Base-by-base conservation (phyloP, 2,888 invertebrate species). In the Zhuqinia jingwanae region DNA sequence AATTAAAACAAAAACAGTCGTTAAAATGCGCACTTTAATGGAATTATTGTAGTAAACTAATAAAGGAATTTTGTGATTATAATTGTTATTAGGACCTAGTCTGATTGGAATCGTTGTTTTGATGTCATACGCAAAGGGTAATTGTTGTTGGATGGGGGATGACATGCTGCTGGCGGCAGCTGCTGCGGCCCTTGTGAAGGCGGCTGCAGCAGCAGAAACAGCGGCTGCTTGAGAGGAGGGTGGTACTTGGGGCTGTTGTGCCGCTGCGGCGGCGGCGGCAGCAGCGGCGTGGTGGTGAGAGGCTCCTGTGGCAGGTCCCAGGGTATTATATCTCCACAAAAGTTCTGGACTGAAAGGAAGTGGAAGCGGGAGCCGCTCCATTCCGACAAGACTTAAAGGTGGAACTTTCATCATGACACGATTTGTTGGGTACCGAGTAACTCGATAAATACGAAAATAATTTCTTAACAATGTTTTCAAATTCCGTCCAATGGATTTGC, bases 91-190 rank as follows among this genome's bases (percentile, higher is more conserved):
- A 92, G 92, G 91, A 94, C 94, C 93, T 90, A 97, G 93, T 91
- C 95, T 95, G 56, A 95, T 94, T 36, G 97, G 97, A 91, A 97
- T 93, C 92, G 97, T 97, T 78, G 96, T 96, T 93, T 97, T 97
- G 92, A 97, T 95, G 92, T 97, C 97, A 87, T 90, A 91, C 96
- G 94, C 88, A 96, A 94, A 88, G 91, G 92, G 82, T 91, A 92
- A 11, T 96, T 96, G 89, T 95, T 95, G 22, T 94, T 93, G 30
- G 95, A 95, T 60, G 93, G 94, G 85, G 81, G 90, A 89, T 89
- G 92, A 88, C 86, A 92, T 82, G 58, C 90, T 89, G 45, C 91
- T 82, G 81, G 90, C 90, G 83, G 90, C 87, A 86, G 91, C 90
- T 75, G 90, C 90, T 83, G 89, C 87, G 45, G 88, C 88, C 27